Evolutionary conservation across 2,797 vertebrate genomes (phyloP).

Genomic region (Buphagus erythrorhynchus): DNA sequence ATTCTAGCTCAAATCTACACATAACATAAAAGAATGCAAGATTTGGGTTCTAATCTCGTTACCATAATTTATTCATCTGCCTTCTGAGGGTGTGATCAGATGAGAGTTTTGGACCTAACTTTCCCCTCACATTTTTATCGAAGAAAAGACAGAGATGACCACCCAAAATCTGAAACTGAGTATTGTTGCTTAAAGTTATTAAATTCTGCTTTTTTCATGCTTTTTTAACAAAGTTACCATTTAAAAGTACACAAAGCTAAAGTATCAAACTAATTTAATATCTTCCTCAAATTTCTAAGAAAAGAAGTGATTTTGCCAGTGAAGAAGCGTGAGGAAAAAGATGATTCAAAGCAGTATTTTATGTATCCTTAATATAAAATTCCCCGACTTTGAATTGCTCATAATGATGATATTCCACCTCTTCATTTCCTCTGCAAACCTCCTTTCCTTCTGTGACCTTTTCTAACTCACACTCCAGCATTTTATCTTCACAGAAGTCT

Average conservation of each 20-base stretch:
- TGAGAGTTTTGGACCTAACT: background rate
- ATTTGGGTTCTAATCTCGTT: background rate
- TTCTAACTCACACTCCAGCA: background rate
- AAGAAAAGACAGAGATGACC: background rate
- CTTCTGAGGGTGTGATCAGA: background rate
- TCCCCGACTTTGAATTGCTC: background rate
- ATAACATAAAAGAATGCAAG: background rate
- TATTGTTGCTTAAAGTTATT: background rate
- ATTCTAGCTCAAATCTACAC: background rate
- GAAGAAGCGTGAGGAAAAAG: background rate
- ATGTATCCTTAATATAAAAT: background rate
- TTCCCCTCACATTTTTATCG: background rate
- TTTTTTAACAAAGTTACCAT: background rate
- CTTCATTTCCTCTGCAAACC: background rate
- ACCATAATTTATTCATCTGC: background rate
- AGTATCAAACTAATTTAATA: background rate
- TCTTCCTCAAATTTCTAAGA: background rate
- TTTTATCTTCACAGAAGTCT: background rate
- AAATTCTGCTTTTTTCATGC: background rate
- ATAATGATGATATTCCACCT: background rate
- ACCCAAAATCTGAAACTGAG: background rate
- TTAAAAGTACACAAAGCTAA: background rate
- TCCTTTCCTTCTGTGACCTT: background rate
- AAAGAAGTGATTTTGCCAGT: background rate
- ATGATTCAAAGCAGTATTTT: background rate